Evolutionary conservation across 1,140 invertebrate genomes (phyloP), one percentile per base, ranked within the genome.

Genomic region (Sitobion miscanthi): DNA sequence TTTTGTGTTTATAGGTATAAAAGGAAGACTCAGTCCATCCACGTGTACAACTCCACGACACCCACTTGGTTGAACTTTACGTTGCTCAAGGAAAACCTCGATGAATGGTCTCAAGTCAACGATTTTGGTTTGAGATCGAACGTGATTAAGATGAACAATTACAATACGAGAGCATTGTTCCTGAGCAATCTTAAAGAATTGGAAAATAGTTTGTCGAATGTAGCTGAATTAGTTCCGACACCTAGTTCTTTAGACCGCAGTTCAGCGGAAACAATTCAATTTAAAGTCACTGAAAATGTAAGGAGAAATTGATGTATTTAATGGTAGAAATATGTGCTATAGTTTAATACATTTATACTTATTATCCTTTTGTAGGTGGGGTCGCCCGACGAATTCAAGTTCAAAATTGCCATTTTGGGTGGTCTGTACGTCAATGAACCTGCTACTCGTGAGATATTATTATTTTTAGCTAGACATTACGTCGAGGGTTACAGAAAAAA

Each of bases 351-450:
- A 3, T 90, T 25, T 45, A 86, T 42, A 9, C 38, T 87, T 57
- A 30, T 38, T 62, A 8, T 42, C 2, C 47, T 0, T 38, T 35
- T 82, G 17, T 69, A 94, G 94, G 94, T 95, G 57, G 94, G 94
- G 69, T 86, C 96, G 3, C 96, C 97, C 6, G 97, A 97, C 94
- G 97, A 98, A 95, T 96, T 95, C 6, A 98, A 98, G 96, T 97
- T 97, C 94, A 97, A 98, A 94, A 96, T 99, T 35, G 96, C 97
- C 11, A 95, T 99, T 42, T 95, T 99, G 25, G 98, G 98, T 57
- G 98, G 98, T 47, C 94, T 99, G 52, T 98, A 97, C 95, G 97
- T 97, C 14, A 97, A 97, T 20, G 97, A 99, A 94, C 97, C 98
- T 3, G 95, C 98, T 30, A 98, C 98, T 1, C 96, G 98, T 93